These are phyloP conservation scores for Dicrurus megarhynchus DNA, from an alignment of 2,113 vertebrate genomes.

Conservation along the genomic window DNA sequence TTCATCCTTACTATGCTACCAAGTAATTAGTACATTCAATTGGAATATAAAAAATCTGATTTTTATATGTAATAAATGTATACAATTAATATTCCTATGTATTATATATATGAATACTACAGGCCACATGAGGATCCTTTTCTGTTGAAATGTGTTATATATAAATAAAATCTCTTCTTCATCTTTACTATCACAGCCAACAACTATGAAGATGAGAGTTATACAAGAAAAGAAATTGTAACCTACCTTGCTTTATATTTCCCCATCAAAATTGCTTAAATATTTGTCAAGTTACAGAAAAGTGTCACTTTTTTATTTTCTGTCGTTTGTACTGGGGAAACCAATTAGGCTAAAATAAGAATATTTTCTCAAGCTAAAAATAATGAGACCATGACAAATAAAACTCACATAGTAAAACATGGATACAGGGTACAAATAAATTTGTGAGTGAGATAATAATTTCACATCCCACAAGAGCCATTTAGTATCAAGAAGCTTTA, in stretches of 20 bases:
- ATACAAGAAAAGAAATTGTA: neutral
- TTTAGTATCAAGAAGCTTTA: neutral
- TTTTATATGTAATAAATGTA: neutral
- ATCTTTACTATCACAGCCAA: neutral
- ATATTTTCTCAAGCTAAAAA: slow-evolving; percentile 5
- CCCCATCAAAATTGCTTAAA: neutral
- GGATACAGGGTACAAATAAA: neutral
- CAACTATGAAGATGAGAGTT: neutral
- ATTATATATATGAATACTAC: neutral
- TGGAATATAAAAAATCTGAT: neutral
- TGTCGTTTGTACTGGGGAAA: neutral
- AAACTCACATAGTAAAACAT: neutral
- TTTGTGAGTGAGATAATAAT: neutral
- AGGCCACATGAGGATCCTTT: neutral
- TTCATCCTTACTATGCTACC: neutral
- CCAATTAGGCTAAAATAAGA: neutral
- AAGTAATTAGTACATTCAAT: neutral
- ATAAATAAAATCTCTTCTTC: neutral
- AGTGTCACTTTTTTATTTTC: neutral
- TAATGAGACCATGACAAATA: neutral
- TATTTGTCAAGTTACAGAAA: neutral
- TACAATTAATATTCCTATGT: neutral
- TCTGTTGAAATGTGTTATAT: neutral
- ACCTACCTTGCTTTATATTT: neutral
- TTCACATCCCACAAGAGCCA: neutral